These are phyloP conservation scores for Anhinga rufa DNA, from an alignment of 2,113 vertebrate genomes.

Conservation along the genomic window DNA sequence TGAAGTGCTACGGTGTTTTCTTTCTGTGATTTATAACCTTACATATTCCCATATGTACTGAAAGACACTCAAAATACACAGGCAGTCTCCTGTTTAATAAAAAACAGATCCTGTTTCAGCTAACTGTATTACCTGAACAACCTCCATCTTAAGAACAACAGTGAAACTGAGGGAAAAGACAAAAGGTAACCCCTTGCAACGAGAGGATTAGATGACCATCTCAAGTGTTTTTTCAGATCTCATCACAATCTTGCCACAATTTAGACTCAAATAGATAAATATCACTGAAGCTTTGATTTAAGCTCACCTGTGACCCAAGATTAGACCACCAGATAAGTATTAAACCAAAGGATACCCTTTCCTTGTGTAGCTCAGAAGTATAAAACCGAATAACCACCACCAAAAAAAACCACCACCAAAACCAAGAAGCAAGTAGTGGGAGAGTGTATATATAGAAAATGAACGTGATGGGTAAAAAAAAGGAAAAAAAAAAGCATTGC, in stretches of 20 bases:
- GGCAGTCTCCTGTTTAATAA: slow-evolving; percentile 23
- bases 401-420: not conserved
- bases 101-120: slow-evolving; percentile 1
- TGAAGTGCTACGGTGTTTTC: not conserved
- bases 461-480: not conserved
- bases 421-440: not conserved
- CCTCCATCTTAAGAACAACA: not conserved
- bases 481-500: not conserved
- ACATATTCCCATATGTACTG: not conserved
- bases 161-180: not conserved
- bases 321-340: not conserved
- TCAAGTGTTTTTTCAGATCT: not conserved
- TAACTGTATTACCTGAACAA: not conserved
- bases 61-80: not conserved
- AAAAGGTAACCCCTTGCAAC: not conserved
- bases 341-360: not conserved
- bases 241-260: not conserved
- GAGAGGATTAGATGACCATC: not conserved
- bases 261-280: not conserved
- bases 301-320: not conserved
- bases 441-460: not conserved
- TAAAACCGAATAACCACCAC: not conserved
- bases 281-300: slow-evolving; percentile 8
- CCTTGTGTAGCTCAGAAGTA: not conserved
- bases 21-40: slow-evolving; percentile 29